Base-by-base conservation (phyloP, 2,888 invertebrate genomes). In the Yponomeuta evonymella region DNA sequence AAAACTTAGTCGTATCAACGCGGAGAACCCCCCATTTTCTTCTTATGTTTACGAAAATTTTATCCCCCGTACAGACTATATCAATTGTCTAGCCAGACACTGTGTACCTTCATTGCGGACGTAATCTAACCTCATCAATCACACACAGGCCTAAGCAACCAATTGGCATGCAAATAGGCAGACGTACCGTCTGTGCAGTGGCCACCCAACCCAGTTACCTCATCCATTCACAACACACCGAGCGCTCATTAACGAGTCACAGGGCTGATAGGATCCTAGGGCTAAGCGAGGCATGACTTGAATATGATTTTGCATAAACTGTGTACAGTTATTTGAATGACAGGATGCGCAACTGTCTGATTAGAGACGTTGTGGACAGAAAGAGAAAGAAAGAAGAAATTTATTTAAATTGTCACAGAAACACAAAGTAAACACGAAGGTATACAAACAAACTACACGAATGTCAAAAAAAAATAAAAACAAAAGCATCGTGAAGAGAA, bases 181-280 rank as follows among this genome's bases (percentile, higher is more conserved):
- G 51, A 58, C 51, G 12, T 3, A 15, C 51, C 3, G 51, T 58
- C 51, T 58, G 51, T 58, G 51, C 15, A 15, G 51, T 58, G 51
- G 51, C 51, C 51, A 58, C 51, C 51, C 51, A 58, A 58, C 51
- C 51, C 15, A 58, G 51, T 58, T 58, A 58, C 51, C 51, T 58
- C 51, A 58, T 58, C 51, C 51, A 15, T 58, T 58, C 51, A 58
- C 51, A 1, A 58, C 15, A 58, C 51, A 58, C 12, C 12, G 43
- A 0, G 1, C 43, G 51, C 51, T 58, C 51, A 58, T 58, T 58
- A 15, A 2, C 51, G 8, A 43, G 43, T 43, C 43, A 8, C 43
- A 43, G 43, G 43, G 43, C 43, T 43, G 43, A 43, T 43, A 43
- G 43, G 43, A 43, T 43, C 43, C 43, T 43, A 58, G 51, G 51